Base-by-base conservation (phyloP, 2,113 vertebrate species). In the Eulacestoma nigropectus region DNA sequence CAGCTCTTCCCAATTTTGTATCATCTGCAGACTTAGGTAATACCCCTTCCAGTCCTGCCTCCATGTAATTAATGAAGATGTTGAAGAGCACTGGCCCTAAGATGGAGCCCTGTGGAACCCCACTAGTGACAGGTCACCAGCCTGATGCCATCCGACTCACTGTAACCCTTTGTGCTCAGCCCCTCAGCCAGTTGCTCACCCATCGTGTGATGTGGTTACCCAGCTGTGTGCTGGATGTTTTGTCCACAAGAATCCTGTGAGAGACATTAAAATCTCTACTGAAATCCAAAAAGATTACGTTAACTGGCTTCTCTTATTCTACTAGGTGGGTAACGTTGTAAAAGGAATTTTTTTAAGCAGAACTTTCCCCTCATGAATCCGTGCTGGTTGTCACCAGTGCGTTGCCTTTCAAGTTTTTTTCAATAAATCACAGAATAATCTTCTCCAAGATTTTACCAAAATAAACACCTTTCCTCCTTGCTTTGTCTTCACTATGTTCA, bases 191-290 rank as follows among this genome's bases (percentile, higher is more conserved):
- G 46, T 1, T 41, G 13, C 19, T 63, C 23, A 21, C 46, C 9
- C 35, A 52, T 16, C 0, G 0, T 2, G 7, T 33, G 22, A 27
- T 26, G n/a, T 62, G 9, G 32, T 49, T 77, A 20, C 1, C 29
- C 35, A 62, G 44, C 7, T 62, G 22, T 50, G 57, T 50, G 57
- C 16, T 27, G 29, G 35, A 26, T 6, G 22, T 63, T 41, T 78
- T 63, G 30, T 52, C 23, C 75, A 63, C 3, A 50, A 27, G 17
- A 3, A 77, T 27, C 2, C 13, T 41, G 46, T n/a, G 35, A 27
- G 17, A 78, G 30, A 29, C 3, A 42, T 22, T 42, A 22, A 64
- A 41, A 53, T 6, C 47, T 35, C 11, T 29, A 29, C 19, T 53
- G 39, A 42, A 79, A 44, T 53, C 18, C 25, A 35, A 30, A 64